Evolutionary conservation across 2,888 invertebrate species (phyloP), one percentile per base, ranked within the genome.

Genomic region (Colostygia pectinataria): DNA sequence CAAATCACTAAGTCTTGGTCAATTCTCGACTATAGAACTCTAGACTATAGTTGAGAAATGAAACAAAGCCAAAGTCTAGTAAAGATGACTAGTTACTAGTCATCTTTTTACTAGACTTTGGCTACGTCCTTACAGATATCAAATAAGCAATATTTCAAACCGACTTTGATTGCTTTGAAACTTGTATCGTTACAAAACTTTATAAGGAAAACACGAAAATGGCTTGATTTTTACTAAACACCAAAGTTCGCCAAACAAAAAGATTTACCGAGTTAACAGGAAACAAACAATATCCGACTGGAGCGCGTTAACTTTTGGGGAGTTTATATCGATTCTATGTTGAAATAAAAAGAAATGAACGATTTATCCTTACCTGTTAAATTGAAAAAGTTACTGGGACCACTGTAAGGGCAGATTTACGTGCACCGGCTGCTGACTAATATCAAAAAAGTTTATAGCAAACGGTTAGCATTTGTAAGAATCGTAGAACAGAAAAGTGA

Each of bases 351-450:
- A 88, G 86, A 86, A 50, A 84, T 84, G 81, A 85, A 87, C 85
- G 87, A 87, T 89, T 89, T 90, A 88, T 89, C 83, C 86, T 83
- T 85, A 88, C 87, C 87, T 87, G 88, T 90, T 88, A 88, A 90
- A 90, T 90, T 89, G 89, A 90, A 90, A 90, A 90, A 90, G 89
- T 89, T 90, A 70, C 80, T 63, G 77, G 78, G 80, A 85, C 86
- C 79, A 86, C 76, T 82, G 81, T 80, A 75, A 83, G 83, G 84
- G 82, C 80, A 87, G 84, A 86, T 87, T 86, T 87, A 86, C 85
- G 86, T 84, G 83, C 82, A 80, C 63, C 80, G 80, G 81, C 74
- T 83, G 86, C 82, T 83, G 82, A 83, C 77, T 81, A 85, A 88
- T 87, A 88, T 87, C 83, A 87, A 86, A 88, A 87, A 87, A 88